Percentiles rank a stretch among this genome's conserved stretches.
These are phyloP conservation scores for Pachypsylla venusta DNA, from an alignment of 1,140 invertebrate genomes.

Conservation along the genomic window DNA sequence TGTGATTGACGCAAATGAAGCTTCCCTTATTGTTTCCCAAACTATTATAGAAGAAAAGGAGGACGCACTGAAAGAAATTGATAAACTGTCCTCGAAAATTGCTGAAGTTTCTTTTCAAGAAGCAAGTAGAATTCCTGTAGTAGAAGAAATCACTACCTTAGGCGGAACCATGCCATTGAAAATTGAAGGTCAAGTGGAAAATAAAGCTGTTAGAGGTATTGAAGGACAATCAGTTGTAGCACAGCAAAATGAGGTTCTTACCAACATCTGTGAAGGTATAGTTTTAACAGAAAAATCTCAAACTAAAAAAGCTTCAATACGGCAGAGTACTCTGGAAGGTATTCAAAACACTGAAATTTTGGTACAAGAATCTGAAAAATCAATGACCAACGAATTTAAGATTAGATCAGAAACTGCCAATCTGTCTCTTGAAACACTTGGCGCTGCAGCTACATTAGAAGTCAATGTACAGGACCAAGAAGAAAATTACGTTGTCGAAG, in stretches of 20 bases:
- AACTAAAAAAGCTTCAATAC: constrained; percentile 23
- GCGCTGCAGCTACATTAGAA: constrained; percentile 29
- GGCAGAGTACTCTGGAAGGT: constrained; percentile 19
- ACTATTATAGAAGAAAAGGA: constrained; percentile 29
- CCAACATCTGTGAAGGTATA: constrained; percentile 18
- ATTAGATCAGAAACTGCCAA: constrained; percentile 23
- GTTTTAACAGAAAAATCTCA: constrained; percentile 25
- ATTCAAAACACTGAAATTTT: constrained; percentile 20
- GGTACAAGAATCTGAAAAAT: constrained; percentile 26
- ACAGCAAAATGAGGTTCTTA: constrained; percentile 26
- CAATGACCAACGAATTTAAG: constrained; percentile 26
- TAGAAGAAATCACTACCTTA: constrained; percentile 26
- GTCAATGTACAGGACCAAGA: constrained; percentile 23
- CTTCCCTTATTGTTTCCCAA: constrained; percentile 25
- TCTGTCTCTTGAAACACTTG: constrained; percentile 24
- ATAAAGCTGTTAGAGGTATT: constrained; percentile 18
- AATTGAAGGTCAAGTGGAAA: constrained; percentile 16
- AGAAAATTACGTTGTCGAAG: constrained; percentile 22
- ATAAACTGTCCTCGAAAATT: constrained; percentile 26
- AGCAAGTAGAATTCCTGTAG: constrained; percentile 27
- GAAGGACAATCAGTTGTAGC: constrained; percentile 16
- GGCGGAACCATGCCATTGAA: constrained; percentile 24
- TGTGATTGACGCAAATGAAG: constrained; percentile 26
- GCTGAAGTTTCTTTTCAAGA: constrained; percentile 30
- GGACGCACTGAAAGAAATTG: constrained; percentile 25